Base-by-base conservation (phyloP, 2,113 vertebrate species). In the Tragelaphus strepsiceros region DNA sequence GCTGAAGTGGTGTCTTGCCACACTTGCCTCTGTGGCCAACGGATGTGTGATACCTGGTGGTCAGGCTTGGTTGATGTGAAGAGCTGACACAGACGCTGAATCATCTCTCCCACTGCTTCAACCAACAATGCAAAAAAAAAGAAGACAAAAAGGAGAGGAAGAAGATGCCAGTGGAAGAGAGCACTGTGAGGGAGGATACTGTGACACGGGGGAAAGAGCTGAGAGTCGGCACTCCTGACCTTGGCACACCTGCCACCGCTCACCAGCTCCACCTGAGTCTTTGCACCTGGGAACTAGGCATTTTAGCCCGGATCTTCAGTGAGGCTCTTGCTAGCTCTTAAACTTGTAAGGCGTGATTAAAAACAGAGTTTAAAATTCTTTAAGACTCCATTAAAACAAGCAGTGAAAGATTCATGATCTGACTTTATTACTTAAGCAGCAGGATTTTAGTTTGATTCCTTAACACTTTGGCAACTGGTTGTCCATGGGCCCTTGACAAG, bases 371-470 rank as follows among this genome's bases (percentile, higher is more conserved):
- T 81, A 51, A 88, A 22, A 58, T 86, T 89, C 54, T 81, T 1
- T 81, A 59, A 91, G 26, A n/a, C 35, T 91, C 39, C 43, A n/a
- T 87, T 93, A 81, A 62, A 90, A 94, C 19, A 64, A 43, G 86
- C 81, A 62, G 3, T 62, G 49, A 71, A 83, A 87, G 67, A 84
- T 39, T 92, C 51, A 78, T 88, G 56, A 62, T 64, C 61, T 22
- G 62, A 19, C 3, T 24, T 87, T 13, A 71, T 87, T 82, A 81
- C 28, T 94, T 53, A 28, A 67, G 32, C 35, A 88, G 17, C 2
- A 51, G 28, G 39, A 58, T 56, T 85, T 90, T 11, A 87, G 62
- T 49, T 24, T 35, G 22, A n/a, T 21, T 53, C 21, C n/a, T 74
- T 21, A 74, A 11, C 10, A 30, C 3, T 71, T n/a, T 49, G 58